Base-by-base conservation (phyloP, 2,113 vertebrate species). In the Nothoprocta perdicaria region DNA sequence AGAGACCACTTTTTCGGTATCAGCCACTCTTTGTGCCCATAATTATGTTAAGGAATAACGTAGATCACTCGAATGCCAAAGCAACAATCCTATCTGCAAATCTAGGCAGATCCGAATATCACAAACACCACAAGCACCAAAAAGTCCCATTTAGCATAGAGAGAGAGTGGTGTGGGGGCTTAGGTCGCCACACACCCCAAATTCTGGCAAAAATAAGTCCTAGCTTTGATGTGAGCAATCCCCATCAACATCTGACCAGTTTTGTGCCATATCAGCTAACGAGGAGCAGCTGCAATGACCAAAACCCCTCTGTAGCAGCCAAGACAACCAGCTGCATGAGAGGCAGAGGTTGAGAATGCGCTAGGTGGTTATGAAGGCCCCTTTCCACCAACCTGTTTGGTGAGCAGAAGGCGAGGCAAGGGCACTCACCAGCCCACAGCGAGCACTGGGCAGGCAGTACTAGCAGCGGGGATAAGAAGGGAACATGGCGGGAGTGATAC, bases 61-160 rank as follows among this genome's bases (percentile, higher is more conserved):
- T 0, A 77, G 72, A 71, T 33, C 52, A 60, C 9, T 31, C 38
- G 74, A 85, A 87, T 50, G 68, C 55, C 55, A 38, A 88, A 83
- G 75, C 10, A 92, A n/a, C 55, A 57, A 91, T 35, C 67, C 73
- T 57, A 71, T 26, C 38, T 88, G 75, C 76, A 91, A 74, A 63
- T 79, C 63, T 1, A 50, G 68, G 31, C 41, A 86, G 52, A 71
- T 89, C 57, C 52, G 40, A 63, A 88, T 74, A 75, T 15, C 80
- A 69, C 12, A 3, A 84, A 69, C 12, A 3, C 0, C 48, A 48
- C 48, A 48, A 1, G 83, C 1, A 0, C 35, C 52, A 57, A 29
- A 38, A 50, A 29, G 58, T 40, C 26, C 29, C 35, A 15, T 26
- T 6, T 27, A 29, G 26, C 40, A 65, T 4, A 0, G 19, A 55